Base-by-base conservation (phyloP, 2,888 invertebrate genomes). In the Noctua pronuba region DNA sequence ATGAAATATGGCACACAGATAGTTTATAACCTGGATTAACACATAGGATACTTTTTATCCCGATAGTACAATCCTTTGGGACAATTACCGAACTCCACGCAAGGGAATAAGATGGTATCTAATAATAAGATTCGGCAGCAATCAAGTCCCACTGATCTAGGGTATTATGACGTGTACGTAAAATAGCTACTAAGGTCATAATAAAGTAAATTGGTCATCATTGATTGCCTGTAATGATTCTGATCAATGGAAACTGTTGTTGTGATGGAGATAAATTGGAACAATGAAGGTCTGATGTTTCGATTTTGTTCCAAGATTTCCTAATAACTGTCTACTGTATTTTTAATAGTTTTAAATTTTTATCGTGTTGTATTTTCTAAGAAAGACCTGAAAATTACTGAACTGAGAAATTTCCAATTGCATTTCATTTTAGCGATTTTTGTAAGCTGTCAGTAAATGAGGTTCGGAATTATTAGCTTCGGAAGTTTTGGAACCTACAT, bases 201-300 rank as follows among this genome's bases (percentile, higher is more conserved):
- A 41, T 38, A 24, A 41, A 41, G 49, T 49, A 5, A 77, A 77
- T 77, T 41, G 49, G 38, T 58, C 24, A n/a, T 76, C 18, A 38
- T 66, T 16, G 31, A 76, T 66, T 76, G 46, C 31, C 46, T 13
- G 8, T 65, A 46, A 46, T 28, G 13, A 49, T 67, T 66, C 46
- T 16, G 31, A 58, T 18, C n/a, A 67, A 69, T 76, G 13, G 28
- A 66, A n/a, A 35, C n/a, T 76, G 28, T 55, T 28, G 38, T 31
- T 21, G 38, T 52, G 18, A 6, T n/a, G n/a, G 1, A 38, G 18
- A 38, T 77, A 38, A 49, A 7, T 38, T 46, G 24, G 66, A 76
- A 8, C 28, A 35, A 28, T 46, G 18, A 35, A 44, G 24, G 41
- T 31, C n/a, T 65, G 28, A 28, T 46, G 35, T 1, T 41, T 28